Base-by-base conservation (phyloP, 2,113 vertebrate genomes). In the Salvelinus alpinus region DNA sequence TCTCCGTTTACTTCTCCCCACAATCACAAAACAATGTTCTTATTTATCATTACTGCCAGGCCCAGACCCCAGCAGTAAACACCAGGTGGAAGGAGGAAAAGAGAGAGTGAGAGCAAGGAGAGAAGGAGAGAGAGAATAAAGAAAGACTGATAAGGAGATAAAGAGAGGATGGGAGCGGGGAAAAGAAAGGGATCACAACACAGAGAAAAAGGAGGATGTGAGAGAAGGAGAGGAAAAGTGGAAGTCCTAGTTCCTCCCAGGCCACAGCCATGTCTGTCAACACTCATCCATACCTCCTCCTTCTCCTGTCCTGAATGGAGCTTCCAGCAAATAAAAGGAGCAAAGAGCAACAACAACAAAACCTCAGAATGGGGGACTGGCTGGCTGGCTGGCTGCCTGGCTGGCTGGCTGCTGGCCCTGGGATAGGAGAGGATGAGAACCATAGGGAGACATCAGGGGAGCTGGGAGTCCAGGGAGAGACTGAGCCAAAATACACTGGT, bases 261-360 rank as follows among this genome's bases (percentile, higher is more conserved):
- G 48, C 76, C 76, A 80, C 66, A 64, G 77, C 77, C 75, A 78
- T 78, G 80, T 85, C 27, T 66, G 72, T 84, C 87, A 80, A 84
- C 80, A 77, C 48, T 11, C 8, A 29, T 73, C 29, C 64, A 83
- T 1, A 38, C 34, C 2, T 38, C 34, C 34, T 73, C 73, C 64
- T 4, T 22, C 80, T 80, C 81, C 88, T 90, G 80, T 84, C 38
- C 34, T 80, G 24, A 82, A 84, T 72, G 48, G 70, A 27, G 73
- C 51, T 75, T 78, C 31, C 78, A 78, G 75, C 70, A 85, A 74
- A 24, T 73, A 4, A 48, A 77, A 31, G 34, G 75, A 44, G 68
- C 76, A 34, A 3, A 38, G 18, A 69, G 31, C 5, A 31, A 73
- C 57, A 64, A 78, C 18, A 74, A 71, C 48, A 78, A 75, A 51